Evolutionary conservation across 2,797 vertebrate species (phyloP).

Genomic region (Mallotus villosus): DNA sequence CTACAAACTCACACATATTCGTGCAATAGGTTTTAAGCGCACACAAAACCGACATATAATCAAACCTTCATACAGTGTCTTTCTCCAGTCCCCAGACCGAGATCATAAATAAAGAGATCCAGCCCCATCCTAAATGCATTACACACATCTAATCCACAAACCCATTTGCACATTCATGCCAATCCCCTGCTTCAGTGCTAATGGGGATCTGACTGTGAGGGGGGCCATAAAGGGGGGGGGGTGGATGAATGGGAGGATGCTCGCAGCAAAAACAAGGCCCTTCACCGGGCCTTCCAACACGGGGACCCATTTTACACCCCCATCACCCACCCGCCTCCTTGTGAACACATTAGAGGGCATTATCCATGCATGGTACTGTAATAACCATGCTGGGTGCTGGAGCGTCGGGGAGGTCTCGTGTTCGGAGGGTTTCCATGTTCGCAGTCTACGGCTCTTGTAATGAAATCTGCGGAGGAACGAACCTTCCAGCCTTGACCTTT

Average conservation of each 20-base stretch:
- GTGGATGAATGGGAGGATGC: background rate
- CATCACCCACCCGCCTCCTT: constrained; percentile 67
- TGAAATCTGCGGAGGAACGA: constrained; percentile 55
- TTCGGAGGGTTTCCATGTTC: constrained; percentile 41
- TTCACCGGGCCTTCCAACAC: constrained; percentile 47
- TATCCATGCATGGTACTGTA: constrained; percentile 53
- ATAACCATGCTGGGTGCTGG: constrained; percentile 55
- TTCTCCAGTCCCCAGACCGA: constrained; percentile 23
- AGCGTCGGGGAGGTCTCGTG: constrained; percentile 25
- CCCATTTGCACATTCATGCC: constrained; percentile 58
- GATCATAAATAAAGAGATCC: background rate
- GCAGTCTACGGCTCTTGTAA: constrained; percentile 55
- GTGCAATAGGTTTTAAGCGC: too few species aligned
- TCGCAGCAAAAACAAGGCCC: constrained; percentile 43
- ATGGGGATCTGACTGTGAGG: constrained; percentile 69
- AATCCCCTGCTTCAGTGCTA: constrained; percentile 65
- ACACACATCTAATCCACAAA: constrained; percentile 47
- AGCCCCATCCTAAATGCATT: constrained; percentile 66
- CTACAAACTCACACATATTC: background rate
- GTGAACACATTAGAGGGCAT: constrained; percentile 66
- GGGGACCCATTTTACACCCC: constrained; percentile 70
- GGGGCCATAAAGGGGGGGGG: constrained; percentile 27
- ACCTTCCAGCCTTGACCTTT: constrained; percentile 63
- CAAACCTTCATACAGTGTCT: too few species aligned
- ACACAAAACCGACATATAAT: too few species aligned